Conservation (phyloP, 1,140 invertebrate genomes). For the Eubasilissa regina region DNA sequence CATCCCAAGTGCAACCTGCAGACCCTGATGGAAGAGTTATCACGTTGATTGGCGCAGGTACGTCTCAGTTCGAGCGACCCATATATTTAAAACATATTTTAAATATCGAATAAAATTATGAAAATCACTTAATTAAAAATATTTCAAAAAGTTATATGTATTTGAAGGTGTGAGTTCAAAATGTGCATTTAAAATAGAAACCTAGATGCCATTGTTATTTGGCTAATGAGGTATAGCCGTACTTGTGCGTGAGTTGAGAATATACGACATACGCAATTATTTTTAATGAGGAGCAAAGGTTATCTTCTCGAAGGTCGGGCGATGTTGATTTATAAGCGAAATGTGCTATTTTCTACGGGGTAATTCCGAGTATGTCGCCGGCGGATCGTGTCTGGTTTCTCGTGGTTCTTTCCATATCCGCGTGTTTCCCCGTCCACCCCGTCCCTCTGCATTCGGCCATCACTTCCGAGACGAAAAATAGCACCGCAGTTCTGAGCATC, state of each 20-base stretch:
- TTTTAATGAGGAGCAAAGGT: not conserved
- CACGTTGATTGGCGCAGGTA: too few species aligned
- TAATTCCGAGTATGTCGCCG: constrained; percentile 8
- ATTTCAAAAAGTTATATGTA: too few species aligned
- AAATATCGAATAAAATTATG: too few species aligned
- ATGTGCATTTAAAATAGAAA: too few species aligned
- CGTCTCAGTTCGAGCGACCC: too few species aligned
- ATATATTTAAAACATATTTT: too few species aligned
- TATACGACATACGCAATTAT: too few species aligned
- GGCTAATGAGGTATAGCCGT: too few species aligned
- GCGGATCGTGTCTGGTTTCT: constrained; percentile 1
- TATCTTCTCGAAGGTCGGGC: constrained; percentile 1
- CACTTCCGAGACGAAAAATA: not conserved
- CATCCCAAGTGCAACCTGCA: constrained; percentile 52
- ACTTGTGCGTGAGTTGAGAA: too few species aligned
- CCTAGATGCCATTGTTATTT: too few species aligned
- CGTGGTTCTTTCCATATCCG: not conserved
- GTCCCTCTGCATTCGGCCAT: not conserved
- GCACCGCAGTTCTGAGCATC: not conserved
- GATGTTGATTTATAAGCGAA: constrained; percentile 1
- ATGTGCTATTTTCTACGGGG: not conserved
- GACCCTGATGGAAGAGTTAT: not conserved
- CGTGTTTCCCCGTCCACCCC: not conserved
- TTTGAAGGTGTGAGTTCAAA: too few species aligned
- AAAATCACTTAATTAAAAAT: too few species aligned